Evolutionary conservation across 2,797 vertebrate species (phyloP).

Genomic region (Sebastes vulpes): DNA sequence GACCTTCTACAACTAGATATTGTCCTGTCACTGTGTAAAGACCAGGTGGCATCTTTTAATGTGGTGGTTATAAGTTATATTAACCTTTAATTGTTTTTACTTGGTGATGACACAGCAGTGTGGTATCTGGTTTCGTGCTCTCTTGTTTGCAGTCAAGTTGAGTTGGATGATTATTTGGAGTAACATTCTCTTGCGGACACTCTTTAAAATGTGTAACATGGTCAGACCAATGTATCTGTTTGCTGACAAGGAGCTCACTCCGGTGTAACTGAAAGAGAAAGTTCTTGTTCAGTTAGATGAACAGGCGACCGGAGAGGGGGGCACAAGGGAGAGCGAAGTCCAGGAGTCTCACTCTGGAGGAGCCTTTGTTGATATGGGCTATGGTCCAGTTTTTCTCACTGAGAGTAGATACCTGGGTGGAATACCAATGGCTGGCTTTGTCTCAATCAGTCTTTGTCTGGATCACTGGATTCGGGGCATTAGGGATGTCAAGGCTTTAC

Average conservation of each 20-base stretch:
- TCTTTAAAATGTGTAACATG: not conserved
- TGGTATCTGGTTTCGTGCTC: not conserved
- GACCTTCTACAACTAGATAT: not conserved
- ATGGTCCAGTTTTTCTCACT: conserved; percentile 41
- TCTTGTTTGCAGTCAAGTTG: not conserved
- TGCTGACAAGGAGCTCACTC: not conserved
- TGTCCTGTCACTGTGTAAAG: conserved; percentile 3
- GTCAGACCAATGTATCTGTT: not conserved
- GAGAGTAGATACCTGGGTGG: conserved; percentile 29
- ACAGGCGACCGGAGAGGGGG: not conserved
- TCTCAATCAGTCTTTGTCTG: conserved; percentile 33
- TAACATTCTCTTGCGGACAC: not conserved
- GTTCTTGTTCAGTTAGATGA: conserved; percentile 20
- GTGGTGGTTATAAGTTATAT: conserved; percentile 15
- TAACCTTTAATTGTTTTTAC: conserved; percentile 28
- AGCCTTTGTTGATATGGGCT: conserved; percentile 33
- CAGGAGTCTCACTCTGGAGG: conserved; percentile 2
- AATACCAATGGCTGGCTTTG: conserved; percentile 74
- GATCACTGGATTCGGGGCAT: conserved; percentile 45
- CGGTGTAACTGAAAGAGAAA: not conserved
- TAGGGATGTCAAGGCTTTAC: conserved; percentile 41
- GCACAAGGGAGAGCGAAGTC: conserved; percentile 3
- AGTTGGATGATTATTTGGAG: not conserved
- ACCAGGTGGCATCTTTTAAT: conserved; percentile 12
- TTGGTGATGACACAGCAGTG: conserved; percentile 9